A percentile compares a stretch with the other conserved stretches of the same genome.
phyloP scores from a whole-genome alignment of 1,140 invertebrate genomes.

The Planococcus citri region DNA sequence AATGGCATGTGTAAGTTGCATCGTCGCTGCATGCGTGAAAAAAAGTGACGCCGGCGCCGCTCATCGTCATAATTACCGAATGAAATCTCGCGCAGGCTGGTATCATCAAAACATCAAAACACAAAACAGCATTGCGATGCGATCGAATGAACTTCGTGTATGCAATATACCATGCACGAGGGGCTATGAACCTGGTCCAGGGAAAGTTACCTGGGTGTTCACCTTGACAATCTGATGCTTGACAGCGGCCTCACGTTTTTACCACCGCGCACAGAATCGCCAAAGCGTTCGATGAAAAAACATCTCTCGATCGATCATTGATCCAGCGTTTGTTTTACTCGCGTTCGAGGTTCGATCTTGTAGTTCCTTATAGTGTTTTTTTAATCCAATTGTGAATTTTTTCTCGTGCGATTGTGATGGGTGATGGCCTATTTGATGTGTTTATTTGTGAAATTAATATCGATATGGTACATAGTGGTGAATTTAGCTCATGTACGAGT shows the following conservation, averaged over 20 bases:
- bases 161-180: no score
- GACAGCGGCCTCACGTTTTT: neutral
- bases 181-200: constrained; percentile 18
- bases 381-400: neutral
- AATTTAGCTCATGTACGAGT: no score
- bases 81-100: no score
- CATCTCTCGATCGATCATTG: neutral
- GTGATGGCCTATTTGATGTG: constrained; percentile 15
- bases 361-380: no score
- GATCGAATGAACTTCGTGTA: neutral
- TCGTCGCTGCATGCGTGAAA: no score
- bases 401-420: neutral
- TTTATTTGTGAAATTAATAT: neutral
- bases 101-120: no score
- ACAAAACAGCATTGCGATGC: no score
- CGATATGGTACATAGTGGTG: no score
- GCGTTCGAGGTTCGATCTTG: no score
- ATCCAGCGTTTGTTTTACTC: neutral
- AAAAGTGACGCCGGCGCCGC: no score
- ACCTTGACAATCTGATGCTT: constrained; percentile 15
- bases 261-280: constrained; percentile 2
- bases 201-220: constrained; percentile 19
- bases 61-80: no score
- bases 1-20: no score
- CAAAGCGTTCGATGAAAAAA: constrained; percentile 15